phyloP scores from a whole-genome alignment of 2,888 invertebrate genomes.

The Aricia artaxerxes region DNA sequence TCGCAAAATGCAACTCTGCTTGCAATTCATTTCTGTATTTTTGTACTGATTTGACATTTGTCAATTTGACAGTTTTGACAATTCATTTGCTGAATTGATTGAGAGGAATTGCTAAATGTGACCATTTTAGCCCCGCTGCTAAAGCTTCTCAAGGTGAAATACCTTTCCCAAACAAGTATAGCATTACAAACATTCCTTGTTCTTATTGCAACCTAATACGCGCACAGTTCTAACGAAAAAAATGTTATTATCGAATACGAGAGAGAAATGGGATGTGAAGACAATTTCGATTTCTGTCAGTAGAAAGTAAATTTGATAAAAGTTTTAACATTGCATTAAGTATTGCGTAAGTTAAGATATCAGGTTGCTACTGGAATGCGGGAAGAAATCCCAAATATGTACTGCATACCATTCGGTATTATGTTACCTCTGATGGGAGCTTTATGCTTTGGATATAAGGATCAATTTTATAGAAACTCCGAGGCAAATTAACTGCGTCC shows the following conservation, averaged over 20 bases:
- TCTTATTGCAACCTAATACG: slow-evolving; percentile 56
- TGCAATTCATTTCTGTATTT: too few relatives aligned
- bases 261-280: slow-evolving; percentile 76
- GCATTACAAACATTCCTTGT: slow-evolving; percentile 41
- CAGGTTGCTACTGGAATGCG: neutral
- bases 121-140: neutral
- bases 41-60: too few relatives aligned
- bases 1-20: too few relatives aligned
- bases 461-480: neutral
- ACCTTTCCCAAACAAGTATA: slow-evolving; percentile 35
- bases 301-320: slow-evolving; percentile 67
- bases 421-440: neutral
- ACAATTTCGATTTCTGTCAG: slow-evolving; percentile 79
- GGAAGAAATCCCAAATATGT: slow-evolving; percentile 3
- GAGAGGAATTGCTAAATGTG: too few relatives aligned
- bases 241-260: slow-evolving; percentile 71
- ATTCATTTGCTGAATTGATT: too few relatives aligned
- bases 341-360: neutral
- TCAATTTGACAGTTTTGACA: too few relatives aligned
- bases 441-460: neutral
- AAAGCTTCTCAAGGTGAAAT: slow-evolving; percentile 20
- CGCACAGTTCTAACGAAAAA: slow-evolving; percentile 60
- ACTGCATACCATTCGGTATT: neutral
- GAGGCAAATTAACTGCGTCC: neutral
- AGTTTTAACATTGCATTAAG: neutral